Evolutionary conservation across 2,797 vertebrate genomes (phyloP).

Genomic region (Ctenochaetus hawaiiensis): DNA sequence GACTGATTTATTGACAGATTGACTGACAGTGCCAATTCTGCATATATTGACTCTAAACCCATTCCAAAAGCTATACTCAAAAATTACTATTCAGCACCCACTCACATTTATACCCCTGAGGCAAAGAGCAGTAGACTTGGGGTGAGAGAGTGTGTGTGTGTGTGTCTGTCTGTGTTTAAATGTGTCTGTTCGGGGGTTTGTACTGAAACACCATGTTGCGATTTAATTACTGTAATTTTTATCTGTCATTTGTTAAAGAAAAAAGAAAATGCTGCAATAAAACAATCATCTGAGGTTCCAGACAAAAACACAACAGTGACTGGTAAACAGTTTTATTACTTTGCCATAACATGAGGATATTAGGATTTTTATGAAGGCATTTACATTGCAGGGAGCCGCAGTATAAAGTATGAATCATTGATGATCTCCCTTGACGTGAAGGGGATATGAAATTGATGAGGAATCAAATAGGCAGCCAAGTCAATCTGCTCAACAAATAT

Average conservation of each 20-base stretch:
- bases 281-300: slow-evolving; percentile 55
- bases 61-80: slow-evolving; percentile 51
- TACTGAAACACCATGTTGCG: slow-evolving; percentile 42
- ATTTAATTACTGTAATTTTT: slow-evolving; percentile 68
- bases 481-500: slow-evolving; percentile 79
- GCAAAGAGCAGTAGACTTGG: slow-evolving; percentile 62
- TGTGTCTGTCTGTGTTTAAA: slow-evolving; percentile 1
- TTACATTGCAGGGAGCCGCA: slow-evolving; percentile 67
- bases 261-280: slow-evolving; percentile 52
- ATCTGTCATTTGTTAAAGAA: slow-evolving; percentile 53
- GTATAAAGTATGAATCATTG: slow-evolving; percentile 79
- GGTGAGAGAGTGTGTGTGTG: slow-evolving; percentile 29
- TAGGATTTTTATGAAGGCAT: slow-evolving; percentile 68
- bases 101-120: slow-evolving; percentile 69
- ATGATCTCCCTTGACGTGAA: slow-evolving; percentile 73
- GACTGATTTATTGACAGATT: slow-evolving; percentile 67
- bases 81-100: slow-evolving; percentile 75
- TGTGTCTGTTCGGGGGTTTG: background rate
- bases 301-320: slow-evolving; percentile 60
- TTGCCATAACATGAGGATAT: slow-evolving; percentile 61
- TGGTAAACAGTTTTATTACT: slow-evolving; percentile 72
- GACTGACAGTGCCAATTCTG: slow-evolving; percentile 70
- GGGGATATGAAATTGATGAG: slow-evolving; percentile 79
- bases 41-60: slow-evolving; percentile 71
- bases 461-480: slow-evolving; percentile 76